Base-by-base conservation (phyloP, 2,113 vertebrate genomes). In the Todiramphus chloris region DNA sequence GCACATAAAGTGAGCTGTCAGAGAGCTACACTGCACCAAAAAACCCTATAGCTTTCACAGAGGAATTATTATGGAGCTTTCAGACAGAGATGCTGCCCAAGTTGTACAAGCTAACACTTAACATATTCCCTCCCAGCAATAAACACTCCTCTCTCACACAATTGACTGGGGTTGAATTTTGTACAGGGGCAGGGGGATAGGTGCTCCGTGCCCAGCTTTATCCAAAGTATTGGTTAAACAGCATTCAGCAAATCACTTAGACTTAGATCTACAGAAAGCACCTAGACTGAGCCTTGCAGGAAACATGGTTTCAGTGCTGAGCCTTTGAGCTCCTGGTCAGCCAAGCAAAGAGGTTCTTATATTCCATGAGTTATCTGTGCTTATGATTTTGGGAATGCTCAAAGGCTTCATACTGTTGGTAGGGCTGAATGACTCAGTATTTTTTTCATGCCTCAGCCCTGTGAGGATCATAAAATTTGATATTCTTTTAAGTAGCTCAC, bases 161-260 rank as follows among this genome's bases (percentile, higher is more conserved):
- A 68, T 1, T 44, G 23, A 30, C 25, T 0, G 0, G 41, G 5
- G 14, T 1, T 13, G 23, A 39, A 69, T 48, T 92, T 74, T 27
- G 37, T 44, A 66, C 8, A 68, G 56, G 31, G 15, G 6, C 0
- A 8, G 25, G 9, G 16, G 16, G 5, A 73, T 20, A 37, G 50
- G 18, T 46, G 12, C 24, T 72, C 48, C 30, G 8, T 44, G 56
- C 24, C n/a, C 18, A 43, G n/a, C 11, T 75, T 83, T 78, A 70
- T n/a, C 51, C 51, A 39, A 81, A 73, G 51, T 73, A 24, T 55
- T 53, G 10, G 46, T 51, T 37, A 46, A 33, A 51, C 10, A 5
- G n/a, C 35, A 53, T 68, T 69, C 69, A 69, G 58, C 28, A 85
- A 80, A 74, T 41, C 31, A 44, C 41, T 48, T 66, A 31, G 9